Conservation (phyloP, 2,797 vertebrate genomes). For the Euthynnus affinis region DNA sequence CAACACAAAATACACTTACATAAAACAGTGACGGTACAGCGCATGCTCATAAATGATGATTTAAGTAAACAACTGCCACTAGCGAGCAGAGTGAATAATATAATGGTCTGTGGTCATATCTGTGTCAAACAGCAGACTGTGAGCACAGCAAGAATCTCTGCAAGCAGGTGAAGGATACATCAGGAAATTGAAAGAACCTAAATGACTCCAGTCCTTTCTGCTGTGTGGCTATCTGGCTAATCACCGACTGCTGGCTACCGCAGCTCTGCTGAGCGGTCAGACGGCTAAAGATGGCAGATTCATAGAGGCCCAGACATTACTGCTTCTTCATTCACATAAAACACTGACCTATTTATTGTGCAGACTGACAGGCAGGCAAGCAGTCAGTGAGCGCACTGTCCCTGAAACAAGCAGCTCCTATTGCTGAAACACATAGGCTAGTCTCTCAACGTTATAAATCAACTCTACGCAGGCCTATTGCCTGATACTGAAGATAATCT, state of each 20-base stretch:
- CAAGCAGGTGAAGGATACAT: conserved; percentile 5
- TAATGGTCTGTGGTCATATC: conserved; percentile 22
- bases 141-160: background rate
- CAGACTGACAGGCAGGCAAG: conserved; percentile 61
- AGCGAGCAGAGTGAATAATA: conserved; percentile 29
- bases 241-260: conserved; percentile 43
- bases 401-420: conserved; percentile 70
- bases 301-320: conserved; percentile 65
- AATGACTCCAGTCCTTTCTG: background rate
- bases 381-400: conserved; percentile 59
- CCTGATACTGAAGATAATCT: conserved; percentile 20
- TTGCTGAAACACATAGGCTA: conserved; percentile 53
- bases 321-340: conserved; percentile 74
- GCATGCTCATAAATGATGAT: conserved; percentile 32
- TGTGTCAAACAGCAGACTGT: conserved; percentile 5
- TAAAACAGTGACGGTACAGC: conserved; percentile 14
- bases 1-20: conserved; percentile 10
- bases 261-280: conserved; percentile 33
- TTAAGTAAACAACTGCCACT: conserved; percentile 12
- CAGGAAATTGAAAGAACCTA: background rate
- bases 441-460: conserved; percentile 54
- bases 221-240: conserved; percentile 22
- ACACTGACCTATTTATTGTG: conserved; percentile 82
- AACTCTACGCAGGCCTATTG: conserved; percentile 21
- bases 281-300: conserved; percentile 62